phyloP scores from a whole-genome alignment of 1,140 invertebrate species.

The Ctenoplectra terminalis region DNA sequence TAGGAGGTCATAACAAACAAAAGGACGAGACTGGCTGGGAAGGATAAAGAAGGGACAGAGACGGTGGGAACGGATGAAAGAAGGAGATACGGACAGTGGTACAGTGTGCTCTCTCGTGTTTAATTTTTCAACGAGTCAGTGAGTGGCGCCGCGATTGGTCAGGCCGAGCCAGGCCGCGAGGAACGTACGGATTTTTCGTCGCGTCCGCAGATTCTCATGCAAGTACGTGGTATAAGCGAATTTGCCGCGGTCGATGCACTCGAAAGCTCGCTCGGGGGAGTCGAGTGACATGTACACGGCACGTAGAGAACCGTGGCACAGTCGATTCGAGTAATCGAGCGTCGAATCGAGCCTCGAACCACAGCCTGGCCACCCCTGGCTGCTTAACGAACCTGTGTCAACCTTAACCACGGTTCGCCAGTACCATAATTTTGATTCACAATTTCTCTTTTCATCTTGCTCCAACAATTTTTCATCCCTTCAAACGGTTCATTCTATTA shows the following conservation, averaged over 20 bases:
- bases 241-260: conserved; percentile 56
- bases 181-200: conserved; percentile 31
- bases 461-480: not conserved
- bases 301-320: conserved; percentile 2
- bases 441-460: not conserved
- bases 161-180: conserved; percentile 1
- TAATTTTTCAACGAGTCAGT: conserved; percentile 55
- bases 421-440: not conserved
- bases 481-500: not conserved
- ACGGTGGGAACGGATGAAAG: not conserved
- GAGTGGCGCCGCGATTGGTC: conserved; percentile 60
- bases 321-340: conserved; percentile 36
- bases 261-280: conserved; percentile 26
- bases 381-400: conserved; percentile 8
- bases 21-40: not conserved
- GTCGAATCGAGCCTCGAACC: conserved; percentile 22
- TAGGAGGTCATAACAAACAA: not conserved
- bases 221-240: conserved; percentile 49
- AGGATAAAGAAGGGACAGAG: not conserved
- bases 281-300: conserved; percentile 47
- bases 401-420: not conserved
- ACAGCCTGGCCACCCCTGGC: not conserved
- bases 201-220: conserved; percentile 54
- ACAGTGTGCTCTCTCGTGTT: conserved; percentile 53
- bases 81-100: not conserved